Base-by-base conservation (phyloP, 2,113 vertebrate species). In the Leuciscus idus region DNA sequence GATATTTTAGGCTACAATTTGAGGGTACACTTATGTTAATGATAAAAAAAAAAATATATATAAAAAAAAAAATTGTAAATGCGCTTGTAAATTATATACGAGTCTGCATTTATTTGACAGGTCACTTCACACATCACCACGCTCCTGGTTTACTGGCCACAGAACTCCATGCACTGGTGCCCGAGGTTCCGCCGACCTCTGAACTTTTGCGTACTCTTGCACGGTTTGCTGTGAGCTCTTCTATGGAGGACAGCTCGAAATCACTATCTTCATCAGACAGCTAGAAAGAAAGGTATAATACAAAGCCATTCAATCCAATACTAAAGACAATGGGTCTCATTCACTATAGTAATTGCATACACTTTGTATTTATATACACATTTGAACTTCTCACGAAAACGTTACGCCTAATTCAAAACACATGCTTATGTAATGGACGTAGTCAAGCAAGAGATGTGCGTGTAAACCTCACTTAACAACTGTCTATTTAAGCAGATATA, bases 171-270 rank as follows among this genome's bases (percentile, higher is more conserved):
- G 90, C 10, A 5, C 75, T 88, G 15, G 87, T 66, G 36, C 80
- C 87, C 39, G 48, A 64, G 0, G 90, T 92, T 4, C 78, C 88
- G 9, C 73, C 72, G 5, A 88, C 85, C 3, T 90, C 90, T 5
- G 84, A 78, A 8, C 90, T 90, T 33, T 26, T 75, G 15, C 81
- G 91, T 26, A 85, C 83, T 0, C 50, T 70, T 4, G 88, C 85
- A 50, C 90, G 85, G 39, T 88, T 87, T 48, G 89, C 88, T 0
- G 91, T 83, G 23, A 94, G 75, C 77, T 95, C 92, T 84, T 94
- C 92, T 64, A 93, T 90, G 10, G 91, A 95, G 1, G 93, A 94
- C 76, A 91, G 79, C 5, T 93, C 95, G 52, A 89, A 74, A 84
- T 94, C 93, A 11, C 93, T 93, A 8, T 91, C 90, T 36, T 89